Percentiles rank a stretch among this genome's conserved stretches.
These are phyloP conservation scores for Tiaroga cobitis DNA, from an alignment of 2,797 vertebrate genomes.

Conservation along the genomic window DNA sequence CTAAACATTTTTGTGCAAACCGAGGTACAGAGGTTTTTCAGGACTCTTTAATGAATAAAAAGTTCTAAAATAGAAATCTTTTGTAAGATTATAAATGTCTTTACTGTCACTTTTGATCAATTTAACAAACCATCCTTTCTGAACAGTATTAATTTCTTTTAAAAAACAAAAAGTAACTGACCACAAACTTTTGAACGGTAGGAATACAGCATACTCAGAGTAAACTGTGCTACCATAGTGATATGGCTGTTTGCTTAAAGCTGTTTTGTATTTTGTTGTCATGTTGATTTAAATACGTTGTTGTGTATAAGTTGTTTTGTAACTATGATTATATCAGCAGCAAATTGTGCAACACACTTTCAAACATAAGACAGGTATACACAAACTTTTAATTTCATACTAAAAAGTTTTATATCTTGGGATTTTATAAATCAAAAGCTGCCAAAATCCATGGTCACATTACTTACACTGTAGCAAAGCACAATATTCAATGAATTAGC, in stretches of 20 bases:
- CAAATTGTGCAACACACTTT: background rate
- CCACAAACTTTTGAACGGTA: background rate
- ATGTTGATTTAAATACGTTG: background rate
- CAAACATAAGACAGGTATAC: background rate
- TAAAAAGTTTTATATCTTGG: background rate
- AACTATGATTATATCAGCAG: background rate
- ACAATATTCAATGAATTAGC: background rate
- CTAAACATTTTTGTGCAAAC: background rate
- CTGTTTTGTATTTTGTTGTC: background rate
- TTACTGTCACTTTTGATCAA: background rate
- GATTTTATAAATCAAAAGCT: background rate
- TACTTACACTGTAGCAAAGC: background rate
- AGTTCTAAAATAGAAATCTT: background rate
- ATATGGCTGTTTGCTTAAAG: background rate
- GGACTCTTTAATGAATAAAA: background rate
- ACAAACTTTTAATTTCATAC: background rate
- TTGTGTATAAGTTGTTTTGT: background rate
- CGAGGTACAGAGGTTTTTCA: background rate
- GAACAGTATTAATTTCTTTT: background rate
- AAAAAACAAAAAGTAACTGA: background rate
- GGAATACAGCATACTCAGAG: background rate
- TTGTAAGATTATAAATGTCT: background rate
- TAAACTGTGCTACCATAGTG: background rate
- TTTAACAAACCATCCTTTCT: background rate
- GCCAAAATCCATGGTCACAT: background rate